phyloP scores from a whole-genome alignment of 2,113 vertebrate species.

The Salminus brasiliensis region DNA sequence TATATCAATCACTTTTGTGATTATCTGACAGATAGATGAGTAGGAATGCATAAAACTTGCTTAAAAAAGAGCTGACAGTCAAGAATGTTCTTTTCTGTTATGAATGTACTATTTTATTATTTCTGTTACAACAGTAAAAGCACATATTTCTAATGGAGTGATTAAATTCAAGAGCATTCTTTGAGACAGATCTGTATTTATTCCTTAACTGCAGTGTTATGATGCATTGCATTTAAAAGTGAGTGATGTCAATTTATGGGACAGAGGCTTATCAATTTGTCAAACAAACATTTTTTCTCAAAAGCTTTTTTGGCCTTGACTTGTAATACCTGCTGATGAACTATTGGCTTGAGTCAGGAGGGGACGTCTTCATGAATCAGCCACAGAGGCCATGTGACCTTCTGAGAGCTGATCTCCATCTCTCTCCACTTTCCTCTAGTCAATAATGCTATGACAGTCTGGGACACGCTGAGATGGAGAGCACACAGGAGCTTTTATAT shows the following conservation, averaged over 20 bases:
- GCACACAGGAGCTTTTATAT: constrained; percentile 65
- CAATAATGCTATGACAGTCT: constrained; percentile 71
- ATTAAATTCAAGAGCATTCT: no score
- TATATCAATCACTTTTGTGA: no score
- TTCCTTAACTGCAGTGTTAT: background rate
- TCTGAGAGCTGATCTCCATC: constrained; percentile 73
- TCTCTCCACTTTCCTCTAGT: constrained; percentile 72
- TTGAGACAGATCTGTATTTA: background rate
- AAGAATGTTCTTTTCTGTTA: no score
- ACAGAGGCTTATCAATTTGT: background rate
- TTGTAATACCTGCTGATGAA: constrained; percentile 52
- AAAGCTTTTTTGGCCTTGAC: background rate
- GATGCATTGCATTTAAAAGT: background rate
- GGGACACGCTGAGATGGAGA: constrained; percentile 65
- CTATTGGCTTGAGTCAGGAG: constrained; percentile 55
- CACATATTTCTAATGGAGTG: no score
- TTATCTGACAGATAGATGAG: no score
- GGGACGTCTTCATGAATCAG: constrained; percentile 70
- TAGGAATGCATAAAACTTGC: no score
- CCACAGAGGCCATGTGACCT: constrained; percentile 64
- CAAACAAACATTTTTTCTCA: background rate
- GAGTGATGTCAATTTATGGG: background rate
- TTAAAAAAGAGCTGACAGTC: no score
- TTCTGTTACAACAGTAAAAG: no score
- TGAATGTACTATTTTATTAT: no score